Base-by-base conservation (phyloP, 2,888 invertebrate genomes). In the Drosophila neoperkinsi region DNA sequence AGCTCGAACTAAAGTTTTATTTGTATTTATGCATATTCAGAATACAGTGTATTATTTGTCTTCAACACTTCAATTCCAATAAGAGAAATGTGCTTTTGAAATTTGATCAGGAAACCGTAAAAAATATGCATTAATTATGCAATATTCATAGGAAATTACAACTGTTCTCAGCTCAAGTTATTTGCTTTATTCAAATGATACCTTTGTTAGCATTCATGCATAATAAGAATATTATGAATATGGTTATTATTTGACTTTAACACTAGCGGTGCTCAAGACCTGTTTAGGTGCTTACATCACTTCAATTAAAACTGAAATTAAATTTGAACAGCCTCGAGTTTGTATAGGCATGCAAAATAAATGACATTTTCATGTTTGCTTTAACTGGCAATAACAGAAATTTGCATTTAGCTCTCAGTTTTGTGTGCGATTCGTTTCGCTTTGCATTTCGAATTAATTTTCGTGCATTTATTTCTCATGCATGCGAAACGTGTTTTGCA, bases 401-500 rank as follows among this genome's bases (percentile, higher is more conserved):
- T 77, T 78, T 71, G 78, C 77, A 77, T 77, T 65, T 63, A 51
- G 66, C 75, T 76, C 71, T 74, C 62, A n/a, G 52, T 50, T 71
- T 58, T 55, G 41, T 43, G 59, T 53, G 65, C 43, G 25, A 64
- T 70, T 46, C 70, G 57, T n/a, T 74, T 70, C 65, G 77, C 70
- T 76, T 66, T 70, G 69, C 82, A 79, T 77, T 80, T 80, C 13
- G 69, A 55, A 66, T 67, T 63, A 52, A 16, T 36, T 52, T 67
- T 65, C 59, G 51, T 52, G 55, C 49, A 33, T 63, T 73, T 78
- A 53, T 72, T 74, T 81, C 81, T 57, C 81, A 80, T 74, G 71
- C 70, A 75, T 67, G 82, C 80, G 74, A 87, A 87, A 87, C 84
- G 76, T 84, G 88, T 84, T 84, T 84, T 33, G 82, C 84, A 75